A percentile compares a stretch with the other conserved stretches of the same genome.
Evolutionary conservation across 2,888 invertebrate species (phyloP).

Genomic region (Drosophila mulleri): DNA sequence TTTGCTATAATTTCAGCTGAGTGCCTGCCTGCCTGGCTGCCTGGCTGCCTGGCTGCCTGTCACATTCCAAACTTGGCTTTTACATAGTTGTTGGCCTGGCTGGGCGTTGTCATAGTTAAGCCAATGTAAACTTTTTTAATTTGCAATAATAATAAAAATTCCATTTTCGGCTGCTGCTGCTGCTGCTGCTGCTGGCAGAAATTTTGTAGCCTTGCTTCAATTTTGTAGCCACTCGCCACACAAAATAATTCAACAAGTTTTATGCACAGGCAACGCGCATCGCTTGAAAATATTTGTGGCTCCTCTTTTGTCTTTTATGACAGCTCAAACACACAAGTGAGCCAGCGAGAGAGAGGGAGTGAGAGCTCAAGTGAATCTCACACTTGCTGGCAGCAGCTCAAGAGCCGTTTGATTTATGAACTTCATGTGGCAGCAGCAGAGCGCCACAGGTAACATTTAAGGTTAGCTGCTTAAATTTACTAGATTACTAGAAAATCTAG

Average conservation of each 20-base stretch:
- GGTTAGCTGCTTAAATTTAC: constrained; percentile 57
- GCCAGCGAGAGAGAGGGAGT: neutral
- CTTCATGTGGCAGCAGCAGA: constrained; percentile 25
- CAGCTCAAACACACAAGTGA: constrained; percentile 33
- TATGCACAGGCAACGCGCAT: constrained; percentile 58
- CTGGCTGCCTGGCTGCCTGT: constrained; percentile 28
- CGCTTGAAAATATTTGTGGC: constrained; percentile 69
- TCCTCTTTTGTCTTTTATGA: constrained; percentile 40
- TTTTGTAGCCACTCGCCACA: constrained; percentile 17
- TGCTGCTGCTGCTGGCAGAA: constrained; percentile 11
- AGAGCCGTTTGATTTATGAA: constrained; percentile 69
- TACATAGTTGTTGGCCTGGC: constrained; percentile 59
- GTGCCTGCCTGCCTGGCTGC: constrained; percentile 12
- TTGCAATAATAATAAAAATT: constrained; percentile 80
- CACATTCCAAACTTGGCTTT: constrained; percentile 65
- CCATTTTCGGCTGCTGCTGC: constrained; percentile 33
- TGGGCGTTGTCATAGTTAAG: constrained; percentile 70
- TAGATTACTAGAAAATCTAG: constrained; percentile 35
- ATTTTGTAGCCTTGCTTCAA: constrained; percentile 28
- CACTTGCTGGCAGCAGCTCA: constrained; percentile 40
- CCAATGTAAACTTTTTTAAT: constrained; percentile 78
- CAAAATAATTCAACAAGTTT: constrained; percentile 76
- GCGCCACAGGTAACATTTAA: constrained; percentile 20
- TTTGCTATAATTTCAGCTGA: constrained; percentile 55
- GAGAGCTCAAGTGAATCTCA: neutral